phyloP scores from a whole-genome alignment of 2,113 vertebrate genomes.

The Lethenteron reissneri region DNA sequence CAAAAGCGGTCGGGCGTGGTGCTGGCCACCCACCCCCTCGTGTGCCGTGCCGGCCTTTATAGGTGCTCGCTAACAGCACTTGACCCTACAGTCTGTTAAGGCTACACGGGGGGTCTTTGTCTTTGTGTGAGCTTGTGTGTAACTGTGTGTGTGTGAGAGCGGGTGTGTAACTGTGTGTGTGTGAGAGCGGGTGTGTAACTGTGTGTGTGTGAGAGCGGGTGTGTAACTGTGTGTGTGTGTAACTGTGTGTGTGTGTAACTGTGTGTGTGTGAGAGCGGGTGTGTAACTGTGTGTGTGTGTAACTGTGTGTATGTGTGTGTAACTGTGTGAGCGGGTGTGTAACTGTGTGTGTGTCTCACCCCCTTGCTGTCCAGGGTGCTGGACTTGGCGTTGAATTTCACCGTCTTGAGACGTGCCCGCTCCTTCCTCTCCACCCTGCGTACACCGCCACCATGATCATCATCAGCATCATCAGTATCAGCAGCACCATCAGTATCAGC shows the following conservation, averaged over 20 bases:
- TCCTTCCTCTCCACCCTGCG: conserved; percentile 83
- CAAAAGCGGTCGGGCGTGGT: too few relatives aligned
- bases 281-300: neutral
- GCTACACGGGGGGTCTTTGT: too few relatives aligned
- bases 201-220: neutral
- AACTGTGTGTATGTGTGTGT: neutral
- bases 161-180: neutral
- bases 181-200: neutral
- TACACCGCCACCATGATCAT: conserved; percentile 4
- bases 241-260: neutral
- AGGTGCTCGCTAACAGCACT: too few relatives aligned
- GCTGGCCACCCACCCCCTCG: too few relatives aligned
- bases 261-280: neutral
- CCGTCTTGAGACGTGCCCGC: conserved; percentile 74
- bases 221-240: too few relatives aligned
- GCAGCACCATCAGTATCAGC: too few relatives aligned
- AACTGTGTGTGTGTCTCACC: conserved; percentile 31
- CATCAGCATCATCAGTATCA: too few relatives aligned
- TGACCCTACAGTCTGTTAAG: too few relatives aligned
- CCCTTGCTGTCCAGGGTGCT: conserved; percentile 75
- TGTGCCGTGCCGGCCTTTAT: too few relatives aligned
- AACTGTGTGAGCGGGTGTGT: neutral
- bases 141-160: too few relatives aligned
- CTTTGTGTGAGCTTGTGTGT: too few relatives aligned
- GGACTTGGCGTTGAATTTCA: conserved; percentile 82